Conservation (phyloP, 2,113 vertebrate genomes). For the Notechis scutatus region DNA sequence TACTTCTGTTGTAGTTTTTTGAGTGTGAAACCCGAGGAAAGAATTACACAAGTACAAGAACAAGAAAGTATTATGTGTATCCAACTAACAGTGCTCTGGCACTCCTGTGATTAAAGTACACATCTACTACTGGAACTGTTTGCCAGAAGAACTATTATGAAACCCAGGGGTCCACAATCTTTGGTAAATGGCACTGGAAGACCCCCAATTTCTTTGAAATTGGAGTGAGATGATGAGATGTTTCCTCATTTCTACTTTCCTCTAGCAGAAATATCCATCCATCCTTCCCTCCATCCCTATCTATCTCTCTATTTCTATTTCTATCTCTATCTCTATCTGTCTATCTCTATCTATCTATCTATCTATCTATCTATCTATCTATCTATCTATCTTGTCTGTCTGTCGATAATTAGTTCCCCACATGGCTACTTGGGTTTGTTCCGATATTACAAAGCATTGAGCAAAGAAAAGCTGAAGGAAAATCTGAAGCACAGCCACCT, state of each 20-base stretch:
- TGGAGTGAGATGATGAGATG: neutral
- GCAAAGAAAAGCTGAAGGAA: neutral
- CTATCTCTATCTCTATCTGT: no score
- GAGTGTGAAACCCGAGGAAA: neutral
- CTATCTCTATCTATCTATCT: no score
- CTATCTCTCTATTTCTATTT: no score
- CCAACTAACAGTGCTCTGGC: neutral
- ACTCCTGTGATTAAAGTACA: neutral
- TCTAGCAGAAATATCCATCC: neutral
- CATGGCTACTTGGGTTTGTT: neutral
- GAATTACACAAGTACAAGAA: neutral
- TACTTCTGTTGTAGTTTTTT: neutral
- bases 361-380: no score
- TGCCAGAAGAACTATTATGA: neutral
- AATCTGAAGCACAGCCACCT: neutral
- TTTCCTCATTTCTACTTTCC: neutral
- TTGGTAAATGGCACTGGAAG: neutral
- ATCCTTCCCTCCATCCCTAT: rapidly evolving
- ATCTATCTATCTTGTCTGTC: no score
- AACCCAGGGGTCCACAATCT: neutral
- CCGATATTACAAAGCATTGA: neutral
- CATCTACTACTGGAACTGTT: neutral
- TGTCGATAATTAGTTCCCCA: neutral
- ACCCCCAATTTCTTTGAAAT: neutral
- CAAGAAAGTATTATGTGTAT: neutral